These are phyloP conservation scores for Luidia sarsii DNA, from an alignment of 53 echinoderm and acorn worm species.

Conservation along the genomic window DNA sequence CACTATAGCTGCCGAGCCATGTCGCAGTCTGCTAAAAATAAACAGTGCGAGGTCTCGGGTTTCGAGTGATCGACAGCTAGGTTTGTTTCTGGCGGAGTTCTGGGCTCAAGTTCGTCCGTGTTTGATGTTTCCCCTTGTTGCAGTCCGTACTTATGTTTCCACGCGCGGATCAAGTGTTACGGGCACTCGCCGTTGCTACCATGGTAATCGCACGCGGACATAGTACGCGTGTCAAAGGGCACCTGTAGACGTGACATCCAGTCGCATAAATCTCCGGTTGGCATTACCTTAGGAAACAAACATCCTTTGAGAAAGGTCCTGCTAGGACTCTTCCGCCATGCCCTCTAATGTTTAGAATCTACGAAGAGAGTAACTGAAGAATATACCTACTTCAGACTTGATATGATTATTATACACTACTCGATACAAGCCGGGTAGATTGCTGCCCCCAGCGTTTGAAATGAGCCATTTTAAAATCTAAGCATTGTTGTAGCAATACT, in stretches of 20 bases:
- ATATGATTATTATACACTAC: too few relatives aligned
- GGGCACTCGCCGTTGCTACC: slow-evolving; percentile 24
- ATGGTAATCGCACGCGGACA: slow-evolving; percentile 11
- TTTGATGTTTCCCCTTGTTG: slow-evolving; percentile 22
- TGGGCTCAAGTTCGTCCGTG: slow-evolving; percentile 6
- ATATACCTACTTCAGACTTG: too few relatives aligned
- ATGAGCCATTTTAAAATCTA: too few relatives aligned
- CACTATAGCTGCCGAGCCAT: background rate
- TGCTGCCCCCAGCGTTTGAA: too few relatives aligned
- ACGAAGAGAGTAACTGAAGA: too few relatives aligned
- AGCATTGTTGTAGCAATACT: too few relatives aligned
- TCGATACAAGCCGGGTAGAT: too few relatives aligned
- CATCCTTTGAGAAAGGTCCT: too few relatives aligned
- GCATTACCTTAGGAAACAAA: too few relatives aligned
- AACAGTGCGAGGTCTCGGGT: background rate
- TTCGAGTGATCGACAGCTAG: slow-evolving; percentile 9
- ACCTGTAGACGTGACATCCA: background rate
- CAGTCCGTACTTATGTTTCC: slow-evolving; percentile 19
- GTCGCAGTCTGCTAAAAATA: background rate
- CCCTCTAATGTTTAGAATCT: too few relatives aligned
- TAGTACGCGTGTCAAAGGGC: background rate
- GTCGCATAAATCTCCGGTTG: too few relatives aligned
- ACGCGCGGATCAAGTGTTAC: slow-evolving; percentile 24
- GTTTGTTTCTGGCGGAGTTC: background rate
- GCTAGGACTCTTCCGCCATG: too few relatives aligned